Percentiles rank a stretch among this genome's conserved stretches.
phyloP scores from a whole-genome alignment of 2,113 vertebrate species.

The Oceanodroma tethys region DNA sequence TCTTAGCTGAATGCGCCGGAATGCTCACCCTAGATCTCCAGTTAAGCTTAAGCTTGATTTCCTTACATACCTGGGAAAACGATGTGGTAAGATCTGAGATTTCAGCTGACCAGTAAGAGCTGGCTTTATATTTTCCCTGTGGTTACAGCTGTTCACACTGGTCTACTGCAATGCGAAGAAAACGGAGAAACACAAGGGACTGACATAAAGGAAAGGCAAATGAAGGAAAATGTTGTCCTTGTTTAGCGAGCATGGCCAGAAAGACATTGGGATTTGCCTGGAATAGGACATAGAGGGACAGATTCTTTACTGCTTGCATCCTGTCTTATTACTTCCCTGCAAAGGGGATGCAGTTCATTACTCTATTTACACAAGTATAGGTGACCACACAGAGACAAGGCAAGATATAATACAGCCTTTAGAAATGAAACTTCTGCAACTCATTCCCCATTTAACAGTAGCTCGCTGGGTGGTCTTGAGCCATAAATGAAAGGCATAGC shows the following conservation, averaged over 20 bases:
- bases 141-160: slow-evolving; percentile 17
- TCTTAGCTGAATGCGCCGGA: not conserved
- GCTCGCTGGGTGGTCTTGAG: not conserved
- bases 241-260: not conserved
- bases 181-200: not conserved
- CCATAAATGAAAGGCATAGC: not conserved
- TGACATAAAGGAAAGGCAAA: not conserved
- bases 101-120: not conserved
- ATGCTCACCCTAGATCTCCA: not conserved
- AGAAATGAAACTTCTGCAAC: not conserved
- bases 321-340: not conserved
- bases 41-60: not conserved
- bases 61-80: not conserved
- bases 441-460: not conserved
- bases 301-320: not conserved
- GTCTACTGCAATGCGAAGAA: not conserved
- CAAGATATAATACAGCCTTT: not conserved
- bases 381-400: slow-evolving; percentile 13
- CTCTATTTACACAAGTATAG: not conserved
- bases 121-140: not conserved
- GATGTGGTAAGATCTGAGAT: not conserved
- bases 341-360: not conserved
- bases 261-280: not conserved
- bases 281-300: not conserved
- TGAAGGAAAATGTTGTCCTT: not conserved